Base-by-base conservation (phyloP, 2,888 invertebrate species). In the Abscondita cerata region DNA sequence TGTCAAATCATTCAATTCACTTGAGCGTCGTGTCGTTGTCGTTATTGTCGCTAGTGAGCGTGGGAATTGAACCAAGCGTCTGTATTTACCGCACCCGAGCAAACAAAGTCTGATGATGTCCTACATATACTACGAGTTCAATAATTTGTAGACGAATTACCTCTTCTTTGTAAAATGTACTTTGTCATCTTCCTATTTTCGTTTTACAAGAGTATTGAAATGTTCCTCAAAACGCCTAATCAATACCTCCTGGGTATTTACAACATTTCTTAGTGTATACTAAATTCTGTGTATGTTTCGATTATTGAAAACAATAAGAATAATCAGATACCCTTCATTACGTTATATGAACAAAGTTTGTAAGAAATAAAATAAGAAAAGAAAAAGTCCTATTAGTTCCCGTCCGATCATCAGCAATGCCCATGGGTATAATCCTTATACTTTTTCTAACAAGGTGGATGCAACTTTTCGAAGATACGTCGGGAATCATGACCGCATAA, bases 311-410 rank as follows among this genome's bases (percentile, higher is more conserved):
- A 48, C 16, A 13, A 15, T 9, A 20, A 31, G 12, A 25, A 31
- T 36, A 33, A 55, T 52, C 55, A 55, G 40, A 56, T 44, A 47
- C 52, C 46, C 54, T 55, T 59, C 62, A 59, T 58, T 62, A 62
- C 50, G 36, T 52, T 57, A 53, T 51, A 62, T 50, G 52, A 58
- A 51, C 44, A 55, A 54, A 62, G 58, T 62, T 59, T 54, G 54
- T 18, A 46, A 54, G 47, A 62, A 62, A 64, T 61, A 66, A 66
- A 66, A 61, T 64, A 62, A 60, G 59, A 59, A 53, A 64, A 61
- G 51, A 67, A 67, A 66, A 67, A 67, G 64, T 65, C 67, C 61
- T 67, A 67, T 67, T 67, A 67, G 67, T 54, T 60, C 59, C 57
- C 58, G 59, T 57, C 59, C 58, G 64, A 67, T 67, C 67, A 67